Conservation (phyloP, 2,113 vertebrate species). For the Sinocyclocheilus maitianheensis region DNA sequence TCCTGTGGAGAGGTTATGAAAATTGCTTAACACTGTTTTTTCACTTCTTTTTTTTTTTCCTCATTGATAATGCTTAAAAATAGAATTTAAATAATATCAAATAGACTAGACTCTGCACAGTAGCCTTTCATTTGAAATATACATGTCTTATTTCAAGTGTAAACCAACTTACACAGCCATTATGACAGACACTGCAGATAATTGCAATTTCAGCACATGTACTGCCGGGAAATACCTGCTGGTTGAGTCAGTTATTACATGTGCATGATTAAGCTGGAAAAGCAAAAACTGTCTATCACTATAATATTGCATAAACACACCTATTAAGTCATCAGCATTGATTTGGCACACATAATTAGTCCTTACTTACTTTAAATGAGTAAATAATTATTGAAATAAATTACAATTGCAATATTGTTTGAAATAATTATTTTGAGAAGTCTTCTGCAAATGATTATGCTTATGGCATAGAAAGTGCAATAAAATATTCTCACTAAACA, state of each 20-base stretch:
- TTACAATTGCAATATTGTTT: background rate
- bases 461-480: background rate
- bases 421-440: background rate
- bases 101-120: background rate
- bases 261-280: background rate
- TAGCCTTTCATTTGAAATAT: background rate
- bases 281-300: background rate
- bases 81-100: background rate
- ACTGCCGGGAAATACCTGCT: background rate
- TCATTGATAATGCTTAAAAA: background rate
- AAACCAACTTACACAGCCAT: background rate
- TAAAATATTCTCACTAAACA: background rate
- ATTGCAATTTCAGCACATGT: background rate
- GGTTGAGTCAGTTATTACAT: background rate
- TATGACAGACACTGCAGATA: background rate
- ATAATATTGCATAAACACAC: background rate
- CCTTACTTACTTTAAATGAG: background rate
- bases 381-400: background rate
- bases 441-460: background rate
- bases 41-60: background rate
- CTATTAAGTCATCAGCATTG: background rate
- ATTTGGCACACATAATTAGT: background rate
- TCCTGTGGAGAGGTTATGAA: constrained; percentile 60
- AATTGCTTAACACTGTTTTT: constrained; percentile 49
- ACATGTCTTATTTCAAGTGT: background rate